phyloP scores from a whole-genome alignment of 2,888 invertebrate genomes.

The Stenoptilia bipunctidactyla region DNA sequence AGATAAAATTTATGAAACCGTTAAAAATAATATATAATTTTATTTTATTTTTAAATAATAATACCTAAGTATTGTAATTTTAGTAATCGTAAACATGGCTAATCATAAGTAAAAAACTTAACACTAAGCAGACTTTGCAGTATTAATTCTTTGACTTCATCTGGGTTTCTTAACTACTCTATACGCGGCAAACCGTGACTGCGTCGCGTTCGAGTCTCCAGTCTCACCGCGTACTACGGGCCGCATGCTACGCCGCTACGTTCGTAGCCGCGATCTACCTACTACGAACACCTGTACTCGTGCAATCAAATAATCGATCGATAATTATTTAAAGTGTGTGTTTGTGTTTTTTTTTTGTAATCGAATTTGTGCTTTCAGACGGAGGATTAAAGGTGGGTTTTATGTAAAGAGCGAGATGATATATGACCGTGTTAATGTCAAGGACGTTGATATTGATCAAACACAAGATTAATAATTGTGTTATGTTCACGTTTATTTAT shows the following conservation, averaged over 20 bases:
- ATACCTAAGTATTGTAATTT: too few species aligned
- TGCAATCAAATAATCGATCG: slow-evolving; percentile 19
- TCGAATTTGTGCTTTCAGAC: slow-evolving; percentile 5
- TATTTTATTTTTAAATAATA: too few species aligned
- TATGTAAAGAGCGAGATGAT: slow-evolving; percentile 9
- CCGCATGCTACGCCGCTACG: slow-evolving; percentile 20
- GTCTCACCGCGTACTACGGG: slow-evolving; percentile 49
- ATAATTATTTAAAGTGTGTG: neutral
- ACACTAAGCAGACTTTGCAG: too few species aligned
- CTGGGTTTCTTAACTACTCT: slow-evolving; percentile 30
- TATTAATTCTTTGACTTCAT: too few species aligned
- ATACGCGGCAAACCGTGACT: slow-evolving; percentile 35
- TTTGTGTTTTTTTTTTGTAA: neutral
- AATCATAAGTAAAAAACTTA: too few species aligned
- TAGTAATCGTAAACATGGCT: too few species aligned
- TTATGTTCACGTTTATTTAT: too few species aligned
- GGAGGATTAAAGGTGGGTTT: slow-evolving; percentile 37
- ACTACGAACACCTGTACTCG: neutral
- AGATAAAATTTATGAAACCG: too few species aligned
- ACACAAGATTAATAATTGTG: slow-evolving; percentile 21
- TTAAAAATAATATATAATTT: too few species aligned
- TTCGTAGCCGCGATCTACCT: neutral
- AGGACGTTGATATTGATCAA: slow-evolving; percentile 62
- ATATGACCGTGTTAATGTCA: slow-evolving; percentile 41
- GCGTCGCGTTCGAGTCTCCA: slow-evolving; percentile 49